Evolutionary conservation across 2,113 vertebrate species (phyloP), one percentile per base, ranked within the genome.

Genomic region (Notechis scutatus): DNA sequence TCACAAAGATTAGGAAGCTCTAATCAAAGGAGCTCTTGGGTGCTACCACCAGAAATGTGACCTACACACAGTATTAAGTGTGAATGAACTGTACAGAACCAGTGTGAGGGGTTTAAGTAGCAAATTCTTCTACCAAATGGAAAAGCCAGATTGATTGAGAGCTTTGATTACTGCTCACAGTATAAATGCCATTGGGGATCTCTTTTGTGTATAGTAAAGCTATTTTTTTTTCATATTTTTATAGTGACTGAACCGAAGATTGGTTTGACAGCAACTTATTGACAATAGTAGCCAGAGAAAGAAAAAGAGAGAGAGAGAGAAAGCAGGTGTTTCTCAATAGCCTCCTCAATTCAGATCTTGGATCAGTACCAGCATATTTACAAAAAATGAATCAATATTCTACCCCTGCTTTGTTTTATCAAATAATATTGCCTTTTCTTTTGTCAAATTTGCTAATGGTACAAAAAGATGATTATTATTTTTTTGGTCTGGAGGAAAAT

Each of bases 141-240:
- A 74, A 55, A 55, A 55, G 55, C 15, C 93, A 50, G n/a, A 26
- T 23, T 55, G 34, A 21, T 24, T 20, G 24, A 52, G 59, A 29
- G n/a, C 24, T 45, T 3, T 0, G 0, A 50, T 90, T 88, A 91
- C 89, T 93, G 90, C 45, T 88, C n/a, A 93, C 59, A 50, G 5
- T 26, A 94, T 92, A 2, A 92, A 87, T 29, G 45, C 5, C 91
- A 92, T 45, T 94, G 90, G 92, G 26, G 52, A 29, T 85, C 56
- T 61, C 87, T 91, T 47, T 92, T 89, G 54, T 29, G 56, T 2
- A 91, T 90, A 92, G 8, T 24, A 45, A 89, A 87, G 59, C 10
- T 90, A 52, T 89, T 0, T 94, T 69, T 94, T 69, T 90, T 92
- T 81, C 93, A 64, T 57, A 88, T 57, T 21, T 61, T 24, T 57